These are phyloP conservation scores for Calonectris borealis DNA, from an alignment of 2,113 vertebrate species.

Conservation along the genomic window DNA sequence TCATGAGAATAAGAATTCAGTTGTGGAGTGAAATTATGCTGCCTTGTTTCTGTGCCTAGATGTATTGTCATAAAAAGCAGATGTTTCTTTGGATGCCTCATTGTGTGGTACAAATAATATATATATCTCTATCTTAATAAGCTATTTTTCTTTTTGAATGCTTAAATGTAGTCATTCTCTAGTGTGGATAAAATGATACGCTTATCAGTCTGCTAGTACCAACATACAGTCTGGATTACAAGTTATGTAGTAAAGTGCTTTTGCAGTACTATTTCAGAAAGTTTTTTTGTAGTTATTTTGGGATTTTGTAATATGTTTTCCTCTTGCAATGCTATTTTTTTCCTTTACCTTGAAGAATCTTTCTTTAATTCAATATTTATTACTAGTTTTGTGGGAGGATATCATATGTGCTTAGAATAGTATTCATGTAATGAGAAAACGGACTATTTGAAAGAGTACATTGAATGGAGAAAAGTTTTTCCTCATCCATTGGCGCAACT, in stretches of 20 bases:
- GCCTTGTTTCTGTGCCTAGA: not conserved
- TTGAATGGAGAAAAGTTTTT: not conserved
- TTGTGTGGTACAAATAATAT: not conserved
- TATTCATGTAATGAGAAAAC: not conserved
- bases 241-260: not conserved
- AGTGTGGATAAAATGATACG: not conserved
- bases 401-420: not conserved
- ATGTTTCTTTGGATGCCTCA: not conserved
- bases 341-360: not conserved
- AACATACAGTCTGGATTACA: not conserved
- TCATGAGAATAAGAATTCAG: not conserved
- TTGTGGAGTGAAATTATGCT: not conserved
- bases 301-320: not conserved
- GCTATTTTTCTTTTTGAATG: not conserved
- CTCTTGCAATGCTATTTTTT: not conserved
- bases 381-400: not conserved
- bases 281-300: not conserved
- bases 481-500: not conserved
- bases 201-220: not conserved
- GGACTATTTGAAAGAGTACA: not conserved
- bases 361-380: not conserved
- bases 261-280: not conserved
- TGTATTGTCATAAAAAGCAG: not conserved
- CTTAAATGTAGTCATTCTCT: not conserved
- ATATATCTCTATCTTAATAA: not conserved